A percentile compares a stretch with the other conserved stretches of the same genome.
phyloP scores from a whole-genome alignment of 2,797 vertebrate species.

The Lacerta viridis region DNA sequence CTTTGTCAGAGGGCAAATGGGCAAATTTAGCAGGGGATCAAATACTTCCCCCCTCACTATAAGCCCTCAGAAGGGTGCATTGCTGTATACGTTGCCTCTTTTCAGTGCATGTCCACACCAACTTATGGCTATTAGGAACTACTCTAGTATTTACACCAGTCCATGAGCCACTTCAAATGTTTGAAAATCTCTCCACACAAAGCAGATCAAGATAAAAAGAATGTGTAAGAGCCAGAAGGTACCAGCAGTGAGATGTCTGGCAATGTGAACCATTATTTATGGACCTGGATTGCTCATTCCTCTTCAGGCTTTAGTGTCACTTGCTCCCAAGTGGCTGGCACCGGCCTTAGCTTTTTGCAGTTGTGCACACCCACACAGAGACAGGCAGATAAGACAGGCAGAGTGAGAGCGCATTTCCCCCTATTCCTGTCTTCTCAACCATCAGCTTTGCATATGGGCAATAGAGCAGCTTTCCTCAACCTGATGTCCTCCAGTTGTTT shows the following conservation, averaged over 20 bases:
- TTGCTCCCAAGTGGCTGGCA: neutral
- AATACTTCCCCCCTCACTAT: too few species aligned
- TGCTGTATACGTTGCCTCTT: neutral
- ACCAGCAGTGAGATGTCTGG: neutral
- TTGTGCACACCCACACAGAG: too few species aligned
- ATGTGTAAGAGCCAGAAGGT: neutral
- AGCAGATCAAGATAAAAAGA: neutral
- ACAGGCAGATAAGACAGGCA: too few species aligned
- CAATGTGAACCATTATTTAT: neutral
- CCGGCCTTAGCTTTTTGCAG: too few species aligned
- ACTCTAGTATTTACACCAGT: neutral
- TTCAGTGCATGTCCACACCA: neutral
- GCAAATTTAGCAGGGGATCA: too few species aligned
- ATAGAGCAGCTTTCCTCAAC: too few species aligned
- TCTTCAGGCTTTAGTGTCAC: neutral
- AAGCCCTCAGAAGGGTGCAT: too few species aligned
- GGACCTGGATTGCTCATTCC: neutral
- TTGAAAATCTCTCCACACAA: neutral
- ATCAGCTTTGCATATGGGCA: neutral
- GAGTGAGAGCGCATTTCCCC: too few species aligned
- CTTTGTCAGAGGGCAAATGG: too few species aligned
- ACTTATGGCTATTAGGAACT: neutral
- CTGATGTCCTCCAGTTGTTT: too few species aligned
- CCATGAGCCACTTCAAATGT: neutral
- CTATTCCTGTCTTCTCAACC: neutral